Conservation (phyloP, 2,113 vertebrate genomes). For the Solea senegalensis region DNA sequence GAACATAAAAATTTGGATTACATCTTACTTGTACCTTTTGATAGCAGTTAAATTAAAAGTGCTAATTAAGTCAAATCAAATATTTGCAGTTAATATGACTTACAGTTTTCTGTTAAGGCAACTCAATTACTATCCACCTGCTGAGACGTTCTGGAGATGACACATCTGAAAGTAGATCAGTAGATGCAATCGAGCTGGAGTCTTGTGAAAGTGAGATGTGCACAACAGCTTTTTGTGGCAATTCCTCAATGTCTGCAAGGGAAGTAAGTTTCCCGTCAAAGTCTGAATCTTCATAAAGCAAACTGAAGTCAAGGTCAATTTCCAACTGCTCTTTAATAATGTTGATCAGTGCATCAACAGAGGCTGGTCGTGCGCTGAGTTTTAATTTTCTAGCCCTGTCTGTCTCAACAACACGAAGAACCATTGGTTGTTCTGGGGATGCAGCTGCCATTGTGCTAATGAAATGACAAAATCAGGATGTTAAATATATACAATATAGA, state of each 20-base stretch:
- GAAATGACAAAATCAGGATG: neutral
- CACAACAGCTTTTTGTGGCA: conserved; percentile 49
- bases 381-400: conserved; percentile 42
- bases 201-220: conserved; percentile 34
- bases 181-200: conserved; percentile 33
- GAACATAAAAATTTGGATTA: too few relatives aligned
- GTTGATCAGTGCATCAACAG: conserved; percentile 42
- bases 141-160: conserved; percentile 38
- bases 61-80: neutral
- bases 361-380: conserved; percentile 39
- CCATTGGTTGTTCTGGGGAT: conserved; percentile 6
- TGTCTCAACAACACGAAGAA: conserved; percentile 16
- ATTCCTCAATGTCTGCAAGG: conserved; percentile 33
- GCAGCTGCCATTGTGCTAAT: neutral
- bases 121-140: conserved; percentile 8
- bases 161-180: conserved; percentile 34
- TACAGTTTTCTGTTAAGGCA: neutral
- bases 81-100: neutral
- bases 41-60: neutral
- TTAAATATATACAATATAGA: conserved; percentile 1
- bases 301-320: conserved; percentile 31
- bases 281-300: conserved; percentile 54
- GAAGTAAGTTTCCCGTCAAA: conserved; percentile 47
- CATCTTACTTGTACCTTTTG: neutral
- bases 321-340: conserved; percentile 43